Evolutionary conservation across 2,888 invertebrate species (phyloP).

Genomic region (Meandrusa payeni): DNA sequence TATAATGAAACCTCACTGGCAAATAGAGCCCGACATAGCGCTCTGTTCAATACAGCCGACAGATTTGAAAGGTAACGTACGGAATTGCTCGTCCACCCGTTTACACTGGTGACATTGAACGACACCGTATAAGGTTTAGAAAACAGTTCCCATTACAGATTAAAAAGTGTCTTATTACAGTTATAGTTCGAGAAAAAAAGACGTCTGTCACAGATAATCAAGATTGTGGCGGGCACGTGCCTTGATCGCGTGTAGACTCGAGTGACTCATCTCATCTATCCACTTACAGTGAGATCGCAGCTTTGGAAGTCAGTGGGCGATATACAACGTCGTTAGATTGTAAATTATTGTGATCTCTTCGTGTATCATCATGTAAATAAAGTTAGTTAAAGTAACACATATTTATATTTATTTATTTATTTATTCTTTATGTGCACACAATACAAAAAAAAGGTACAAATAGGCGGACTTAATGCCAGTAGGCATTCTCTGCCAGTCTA

Average conservation of each 20-base stretch:
- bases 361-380: neutral
- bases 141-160: slow-evolving; percentile 8
- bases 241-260: slow-evolving; percentile 1
- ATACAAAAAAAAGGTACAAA: too few species aligned
- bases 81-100: too few species aligned
- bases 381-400: too few species aligned
- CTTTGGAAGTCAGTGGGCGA: slow-evolving; percentile 9
- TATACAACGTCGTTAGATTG: slow-evolving; percentile 3
- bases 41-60: too few species aligned
- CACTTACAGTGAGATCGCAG: slow-evolving; percentile 1
- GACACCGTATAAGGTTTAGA: slow-evolving; percentile 6
- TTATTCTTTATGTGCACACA: too few species aligned
- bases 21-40: too few species aligned
- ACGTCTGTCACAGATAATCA: slow-evolving; percentile 18
- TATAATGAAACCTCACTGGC: too few species aligned
- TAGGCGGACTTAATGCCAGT: too few species aligned
- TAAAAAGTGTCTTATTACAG: slow-evolving; percentile 11
- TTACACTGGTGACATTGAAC: too few species aligned
- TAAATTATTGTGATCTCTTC: slow-evolving; percentile 3
- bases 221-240: slow-evolving; percentile 10
- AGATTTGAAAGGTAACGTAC: too few species aligned
- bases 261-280: slow-evolving; percentile 12
- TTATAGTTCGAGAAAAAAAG: slow-evolving; percentile 7
- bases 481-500: too few species aligned
- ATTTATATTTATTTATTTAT: too few species aligned